Conservation (phyloP, 2,888 invertebrate species). For the Psylliodes chrysocephalus region DNA sequence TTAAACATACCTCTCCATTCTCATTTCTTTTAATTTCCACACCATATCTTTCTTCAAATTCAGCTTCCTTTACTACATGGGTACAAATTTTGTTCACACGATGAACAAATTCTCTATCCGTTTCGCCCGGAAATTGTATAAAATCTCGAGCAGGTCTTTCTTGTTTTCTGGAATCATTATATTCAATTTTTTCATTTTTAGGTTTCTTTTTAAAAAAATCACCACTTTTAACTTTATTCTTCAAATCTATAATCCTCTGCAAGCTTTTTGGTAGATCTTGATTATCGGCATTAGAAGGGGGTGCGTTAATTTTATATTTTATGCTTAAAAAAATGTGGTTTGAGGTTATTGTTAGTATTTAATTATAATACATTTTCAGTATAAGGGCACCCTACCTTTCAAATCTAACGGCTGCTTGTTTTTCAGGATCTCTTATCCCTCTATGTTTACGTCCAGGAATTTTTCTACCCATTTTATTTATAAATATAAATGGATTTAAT, state of each 20-base stretch:
- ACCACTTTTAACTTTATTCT: slow-evolving; percentile 62
- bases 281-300: slow-evolving; percentile 75
- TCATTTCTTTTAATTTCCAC: slow-evolving; percentile 69
- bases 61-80: slow-evolving; percentile 70
- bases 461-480: slow-evolving; percentile 74
- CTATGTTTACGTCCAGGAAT: slow-evolving; percentile 85
- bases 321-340: slow-evolving; percentile 70
- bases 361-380: slow-evolving; percentile 5
- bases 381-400: slow-evolving; percentile 68
- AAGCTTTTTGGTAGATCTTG: slow-evolving; percentile 81
- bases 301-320: slow-evolving; percentile 78
- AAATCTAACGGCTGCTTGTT: slow-evolving; percentile 73
- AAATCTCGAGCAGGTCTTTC: slow-evolving; percentile 68
- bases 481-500: too few species aligned
- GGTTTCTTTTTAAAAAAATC: slow-evolving; percentile 52
- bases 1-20: slow-evolving; percentile 63
- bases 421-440: slow-evolving; percentile 80
- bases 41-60: slow-evolving; percentile 71
- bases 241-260: slow-evolving; percentile 71
- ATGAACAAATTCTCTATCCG: slow-evolving; percentile 70
- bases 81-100: slow-evolving; percentile 74
- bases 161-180: slow-evolving; percentile 51
- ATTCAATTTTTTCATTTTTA: too few species aligned
- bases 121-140: slow-evolving; percentile 72
- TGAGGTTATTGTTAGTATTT: too few species aligned